Conservation (phyloP, 2,113 vertebrate species). For the Lipotes vexillifer region DNA sequence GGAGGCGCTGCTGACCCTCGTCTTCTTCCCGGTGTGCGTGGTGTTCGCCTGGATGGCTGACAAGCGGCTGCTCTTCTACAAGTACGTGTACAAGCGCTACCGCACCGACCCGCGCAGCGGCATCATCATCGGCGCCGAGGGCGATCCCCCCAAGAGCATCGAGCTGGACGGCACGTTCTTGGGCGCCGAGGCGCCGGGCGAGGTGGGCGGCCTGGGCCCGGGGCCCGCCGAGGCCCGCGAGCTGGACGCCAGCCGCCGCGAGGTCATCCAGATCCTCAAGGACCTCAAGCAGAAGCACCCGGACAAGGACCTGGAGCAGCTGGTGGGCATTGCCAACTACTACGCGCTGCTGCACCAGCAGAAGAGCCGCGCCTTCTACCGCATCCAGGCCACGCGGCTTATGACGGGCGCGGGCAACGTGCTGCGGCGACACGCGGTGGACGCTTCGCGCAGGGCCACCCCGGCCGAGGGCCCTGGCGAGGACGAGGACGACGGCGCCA, state of each 20-base stretch:
- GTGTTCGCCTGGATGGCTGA: slow-evolving; percentile 96
- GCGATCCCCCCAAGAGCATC: slow-evolving; percentile 88
- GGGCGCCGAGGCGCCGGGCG: slow-evolving; percentile 61
- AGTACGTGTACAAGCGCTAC: slow-evolving; percentile 96
- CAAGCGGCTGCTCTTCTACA: slow-evolving; percentile 96
- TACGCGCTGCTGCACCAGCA: slow-evolving; percentile 94
- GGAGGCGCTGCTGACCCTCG: slow-evolving; percentile 93
- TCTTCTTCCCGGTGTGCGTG: slow-evolving; percentile 95
- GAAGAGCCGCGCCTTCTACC: slow-evolving; percentile 98
- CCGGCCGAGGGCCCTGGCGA: slow-evolving; percentile 24
- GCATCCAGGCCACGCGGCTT: slow-evolving; percentile 93
- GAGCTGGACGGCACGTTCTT: slow-evolving; percentile 88
- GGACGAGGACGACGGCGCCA: slow-evolving; percentile 81
- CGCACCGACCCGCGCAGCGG: slow-evolving; percentile 93
- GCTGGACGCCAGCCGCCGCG: slow-evolving; percentile 92
- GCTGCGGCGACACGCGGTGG: slow-evolving; percentile 90
- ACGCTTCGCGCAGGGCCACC: slow-evolving; percentile 79
- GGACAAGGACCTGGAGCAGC: slow-evolving; percentile 93
- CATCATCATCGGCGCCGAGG: slow-evolving; percentile 94
- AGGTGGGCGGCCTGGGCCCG: slow-evolving; percentile 49
- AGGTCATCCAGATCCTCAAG: slow-evolving; percentile 96
- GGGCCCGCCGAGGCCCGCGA: slow-evolving; percentile 86
- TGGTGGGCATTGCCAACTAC: slow-evolving; percentile 95
- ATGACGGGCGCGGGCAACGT: slow-evolving; percentile 97
- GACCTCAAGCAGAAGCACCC: slow-evolving; percentile 97